Conservation (phyloP, 2,113 vertebrate genomes). For the Halcyon malimbica region DNA sequence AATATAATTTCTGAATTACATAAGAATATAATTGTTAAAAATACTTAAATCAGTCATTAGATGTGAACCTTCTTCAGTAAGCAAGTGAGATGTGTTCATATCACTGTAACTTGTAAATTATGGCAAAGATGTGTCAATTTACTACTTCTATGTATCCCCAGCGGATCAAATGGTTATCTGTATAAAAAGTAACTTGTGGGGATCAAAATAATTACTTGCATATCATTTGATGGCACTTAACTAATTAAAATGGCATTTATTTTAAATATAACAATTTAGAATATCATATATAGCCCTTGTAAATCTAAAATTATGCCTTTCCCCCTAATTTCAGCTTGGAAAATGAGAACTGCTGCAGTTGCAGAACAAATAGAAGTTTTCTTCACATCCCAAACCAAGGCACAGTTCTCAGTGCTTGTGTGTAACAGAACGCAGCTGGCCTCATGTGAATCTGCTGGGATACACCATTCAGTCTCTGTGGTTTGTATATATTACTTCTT, state of each 20-base stretch:
- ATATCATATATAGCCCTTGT: not conserved
- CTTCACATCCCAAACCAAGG: constrained; percentile 57
- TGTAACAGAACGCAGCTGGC: constrained; percentile 56
- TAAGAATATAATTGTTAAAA: not conserved
- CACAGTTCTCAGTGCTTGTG: constrained; percentile 63
- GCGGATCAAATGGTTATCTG: not conserved
- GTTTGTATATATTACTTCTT: constrained; percentile 64
- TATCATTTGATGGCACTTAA: not conserved
- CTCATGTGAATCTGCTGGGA: constrained; percentile 58
- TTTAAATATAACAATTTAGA: not conserved
- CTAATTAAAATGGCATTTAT: not conserved
- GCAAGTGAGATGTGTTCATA: not conserved
- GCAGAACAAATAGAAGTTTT: constrained; percentile 55
- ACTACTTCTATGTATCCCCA: not conserved
- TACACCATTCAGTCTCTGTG: constrained; percentile 29
- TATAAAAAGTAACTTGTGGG: not conserved
- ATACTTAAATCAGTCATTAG: not conserved
- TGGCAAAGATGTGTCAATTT: not conserved
- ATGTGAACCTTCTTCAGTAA: not conserved
- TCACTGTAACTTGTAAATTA: not conserved
- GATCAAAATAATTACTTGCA: not conserved
- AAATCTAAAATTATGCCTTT: constrained; percentile 14
- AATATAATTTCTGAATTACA: not conserved
- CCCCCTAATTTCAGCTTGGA: constrained; percentile 64
- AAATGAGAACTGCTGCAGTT: constrained; percentile 49